These are phyloP conservation scores for Diadegma fenestrale DNA, from an alignment of 2,888 invertebrate genomes.

Conservation along the genomic window DNA sequence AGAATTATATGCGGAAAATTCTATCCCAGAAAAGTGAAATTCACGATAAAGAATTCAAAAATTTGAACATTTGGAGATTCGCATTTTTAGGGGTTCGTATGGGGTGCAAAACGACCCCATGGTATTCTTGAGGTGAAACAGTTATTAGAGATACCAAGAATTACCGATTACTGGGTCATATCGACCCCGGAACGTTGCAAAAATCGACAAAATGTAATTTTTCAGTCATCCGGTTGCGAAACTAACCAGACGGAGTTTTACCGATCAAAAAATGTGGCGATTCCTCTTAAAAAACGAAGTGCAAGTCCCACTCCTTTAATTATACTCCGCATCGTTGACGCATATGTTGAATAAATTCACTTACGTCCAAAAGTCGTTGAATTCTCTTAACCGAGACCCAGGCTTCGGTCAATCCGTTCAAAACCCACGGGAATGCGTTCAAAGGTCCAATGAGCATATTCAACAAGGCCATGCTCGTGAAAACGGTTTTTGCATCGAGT, in stretches of 20 bases:
- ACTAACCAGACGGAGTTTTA: too few relatives aligned
- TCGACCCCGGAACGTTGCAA: not conserved
- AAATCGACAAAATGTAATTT: not conserved
- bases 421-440: conserved; percentile 99
- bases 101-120: too few relatives aligned
- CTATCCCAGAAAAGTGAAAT: not conserved
- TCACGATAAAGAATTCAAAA: not conserved
- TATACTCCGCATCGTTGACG: not conserved
- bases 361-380: conserved; percentile 92
- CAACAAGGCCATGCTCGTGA: conserved; percentile 97
- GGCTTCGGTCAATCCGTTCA: conserved; percentile 98
- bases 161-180: too few relatives aligned
- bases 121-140: too few relatives aligned
- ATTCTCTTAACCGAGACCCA: conserved; percentile 97
- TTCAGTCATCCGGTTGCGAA: too few relatives aligned
- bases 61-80: too few relatives aligned
- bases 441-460: conserved; percentile 98
- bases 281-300: not conserved
- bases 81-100: too few relatives aligned
- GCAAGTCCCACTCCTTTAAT: not conserved
- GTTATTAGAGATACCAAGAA: too few relatives aligned
- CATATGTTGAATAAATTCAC: conserved; percentile 74
- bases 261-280: not conserved
- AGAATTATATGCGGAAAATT: not conserved
- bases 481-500: conserved; percentile 95